These are phyloP conservation scores for Antrozous pallidus DNA, from an alignment of 2,797 vertebrate species.

Conservation along the genomic window DNA sequence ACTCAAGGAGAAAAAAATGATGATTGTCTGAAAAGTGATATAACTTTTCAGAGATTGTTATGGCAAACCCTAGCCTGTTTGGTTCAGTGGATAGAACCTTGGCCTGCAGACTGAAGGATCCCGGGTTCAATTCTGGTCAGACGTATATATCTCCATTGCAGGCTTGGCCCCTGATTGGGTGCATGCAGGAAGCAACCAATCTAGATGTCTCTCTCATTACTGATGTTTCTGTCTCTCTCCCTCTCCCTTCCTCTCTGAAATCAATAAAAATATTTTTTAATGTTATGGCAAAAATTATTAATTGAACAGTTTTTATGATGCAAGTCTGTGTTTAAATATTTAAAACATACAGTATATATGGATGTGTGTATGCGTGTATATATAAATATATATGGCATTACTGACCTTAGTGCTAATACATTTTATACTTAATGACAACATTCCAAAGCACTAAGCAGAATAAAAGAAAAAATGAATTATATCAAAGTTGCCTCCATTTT, in stretches of 20 bases:
- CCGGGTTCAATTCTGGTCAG: no score
- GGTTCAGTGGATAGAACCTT: no score
- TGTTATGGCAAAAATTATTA: not conserved
- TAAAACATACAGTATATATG: not conserved
- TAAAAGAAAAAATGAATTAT: not conserved
- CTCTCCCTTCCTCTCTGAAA: no score
- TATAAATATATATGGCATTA: not conserved
- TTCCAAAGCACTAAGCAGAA: not conserved
- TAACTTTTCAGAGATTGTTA: not conserved
- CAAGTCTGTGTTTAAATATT: not conserved
- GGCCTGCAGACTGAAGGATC: no score
- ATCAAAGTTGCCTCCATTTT: not conserved
- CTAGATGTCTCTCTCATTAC: no score
- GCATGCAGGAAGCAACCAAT: no score
- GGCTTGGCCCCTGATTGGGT: no score
- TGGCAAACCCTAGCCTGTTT: not conserved
- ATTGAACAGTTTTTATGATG: not conserved
- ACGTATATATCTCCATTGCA: no score
- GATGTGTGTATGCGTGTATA: no score
- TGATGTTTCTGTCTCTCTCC: no score
- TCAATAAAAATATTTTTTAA: no score
- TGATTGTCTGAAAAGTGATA: not conserved
- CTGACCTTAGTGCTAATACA: not conserved
- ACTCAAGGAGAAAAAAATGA: not conserved
- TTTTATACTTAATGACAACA: slow-evolving; percentile 12